Conservation (phyloP, 2,888 invertebrate species). For the Nephrocerus scutellatus region DNA sequence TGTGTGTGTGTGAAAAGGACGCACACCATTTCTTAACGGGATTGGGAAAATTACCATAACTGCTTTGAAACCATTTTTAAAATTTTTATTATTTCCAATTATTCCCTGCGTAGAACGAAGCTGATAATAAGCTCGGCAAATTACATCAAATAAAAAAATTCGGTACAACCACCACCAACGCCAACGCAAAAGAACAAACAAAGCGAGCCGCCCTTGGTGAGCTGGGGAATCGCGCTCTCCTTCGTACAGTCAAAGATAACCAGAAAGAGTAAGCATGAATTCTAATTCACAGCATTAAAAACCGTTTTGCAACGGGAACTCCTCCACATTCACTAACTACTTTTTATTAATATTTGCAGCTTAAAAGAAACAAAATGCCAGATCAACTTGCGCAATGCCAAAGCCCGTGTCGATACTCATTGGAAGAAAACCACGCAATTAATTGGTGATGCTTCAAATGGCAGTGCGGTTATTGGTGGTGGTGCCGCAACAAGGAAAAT, state of each 20-base stretch:
- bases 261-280: slow-evolving; percentile 37
- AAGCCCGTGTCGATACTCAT: slow-evolving; percentile 44
- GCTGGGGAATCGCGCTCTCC: slow-evolving; percentile 49
- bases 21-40: slow-evolving; percentile 8
- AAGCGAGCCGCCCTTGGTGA: slow-evolving; percentile 51
- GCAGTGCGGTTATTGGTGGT: slow-evolving; percentile 14
- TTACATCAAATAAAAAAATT: slow-evolving; percentile 37
- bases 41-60: slow-evolving; percentile 3
- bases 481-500: slow-evolving; percentile 15
- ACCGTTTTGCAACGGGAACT: slow-evolving; percentile 9
- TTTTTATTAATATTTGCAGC: slow-evolving; percentile 17
- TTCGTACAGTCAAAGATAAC: slow-evolving; percentile 34
- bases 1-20: slow-evolving; percentile 10
- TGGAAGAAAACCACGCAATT: slow-evolving; percentile 38
- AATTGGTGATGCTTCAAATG: slow-evolving; percentile 5
- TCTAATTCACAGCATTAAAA: too few relatives aligned
- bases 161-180: slow-evolving; percentile 29
- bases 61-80: background rate
- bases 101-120: slow-evolving; percentile 32
- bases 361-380: slow-evolving; percentile 34
- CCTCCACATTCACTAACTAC: background rate
- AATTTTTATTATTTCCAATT: background rate
- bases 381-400: slow-evolving; percentile 38
- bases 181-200: slow-evolving; percentile 27
- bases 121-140: slow-evolving; percentile 31